Evolutionary conservation across 1,140 invertebrate genomes (phyloP), one percentile per base, ranked within the genome.

Genomic region (Tetramorium alpestre): DNA sequence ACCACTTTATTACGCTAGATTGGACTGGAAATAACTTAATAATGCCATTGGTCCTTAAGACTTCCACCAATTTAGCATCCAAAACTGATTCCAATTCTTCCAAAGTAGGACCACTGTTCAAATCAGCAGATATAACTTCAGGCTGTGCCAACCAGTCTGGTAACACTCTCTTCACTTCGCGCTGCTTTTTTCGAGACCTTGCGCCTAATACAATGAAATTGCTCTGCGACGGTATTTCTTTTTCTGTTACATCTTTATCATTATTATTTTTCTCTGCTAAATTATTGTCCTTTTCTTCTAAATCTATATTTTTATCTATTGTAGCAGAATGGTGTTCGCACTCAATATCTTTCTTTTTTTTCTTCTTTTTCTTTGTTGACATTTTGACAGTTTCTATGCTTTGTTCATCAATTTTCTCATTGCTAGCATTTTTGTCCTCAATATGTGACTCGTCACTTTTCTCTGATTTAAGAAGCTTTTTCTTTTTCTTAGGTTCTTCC

Each of bases 11-110:
- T 0, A 99, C 97, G 92, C 96, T 96, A 44, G 95, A 96, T 96
- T 99, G 99, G n/a, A 99, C 98, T 89, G 97, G 96, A 95, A 99
- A 99, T 44, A 99, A 96, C 92, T 97, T 96, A 33, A 96, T 95
- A 13, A 99, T 96, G n/a, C 97, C 96, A 96, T 98, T 98, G 88
- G 95, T 95, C 91, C 96, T 96, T 8, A 99, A 95, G 58, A 96
- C 96, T 73, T 96, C 94, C 25, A 97, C 94, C 5, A 99, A 91
- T 73, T 96, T 94, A 28, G 93, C 90, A 92, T 98, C 96, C 33
- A 99, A 94, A 86, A 96, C 95, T 22, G 93, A 92, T 86, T 97
- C 93, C 38, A 96, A 95, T 75, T 97, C 96, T 10, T 98, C 95
- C 77, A 96, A 94, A 51, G 90, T 94, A 51, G 96, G 95, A 28